Evolutionary conservation across 1,140 invertebrate genomes (phyloP).

Genomic region (Trigoniulus corallinus): DNA sequence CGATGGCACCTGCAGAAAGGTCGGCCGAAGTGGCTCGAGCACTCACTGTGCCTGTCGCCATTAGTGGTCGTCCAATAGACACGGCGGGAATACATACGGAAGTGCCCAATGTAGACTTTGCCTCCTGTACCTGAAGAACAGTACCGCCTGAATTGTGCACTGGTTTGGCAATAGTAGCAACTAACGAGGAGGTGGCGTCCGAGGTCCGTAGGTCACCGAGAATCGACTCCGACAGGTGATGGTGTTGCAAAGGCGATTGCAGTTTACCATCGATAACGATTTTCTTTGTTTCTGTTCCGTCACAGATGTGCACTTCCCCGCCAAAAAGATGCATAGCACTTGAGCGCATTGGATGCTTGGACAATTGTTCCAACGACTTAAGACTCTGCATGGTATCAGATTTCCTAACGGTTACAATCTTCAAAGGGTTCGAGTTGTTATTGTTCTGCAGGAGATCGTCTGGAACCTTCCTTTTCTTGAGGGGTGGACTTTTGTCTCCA

Average conservation of each 20-base stretch:
- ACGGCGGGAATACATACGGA: conserved; percentile 12
- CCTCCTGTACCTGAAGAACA: conserved; percentile 32
- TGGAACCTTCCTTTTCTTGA: conserved; percentile 16
- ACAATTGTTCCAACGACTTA: not conserved
- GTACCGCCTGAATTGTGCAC: conserved; percentile 55
- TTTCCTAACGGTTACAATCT: too few species aligned
- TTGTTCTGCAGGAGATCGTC: too few species aligned
- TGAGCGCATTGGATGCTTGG: conserved; percentile 1
- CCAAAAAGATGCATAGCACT: conserved; percentile 44
- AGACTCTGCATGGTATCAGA: not conserved
- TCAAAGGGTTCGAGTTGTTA: too few species aligned
- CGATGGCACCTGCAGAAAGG: too few species aligned
- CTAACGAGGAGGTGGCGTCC: not conserved
- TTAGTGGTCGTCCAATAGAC: too few species aligned
- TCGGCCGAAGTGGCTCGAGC: too few species aligned
- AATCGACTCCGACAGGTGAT: too few species aligned
- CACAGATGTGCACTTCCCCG: conserved; percentile 51
- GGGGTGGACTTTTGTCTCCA: conserved; percentile 6
- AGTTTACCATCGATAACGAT: not conserved
- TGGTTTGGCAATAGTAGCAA: conserved; percentile 43
- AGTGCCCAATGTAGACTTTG: conserved; percentile 1
- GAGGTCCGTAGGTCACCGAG: too few species aligned
- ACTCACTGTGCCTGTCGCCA: too few species aligned
- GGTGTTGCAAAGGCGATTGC: too few species aligned
- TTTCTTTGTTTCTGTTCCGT: not conserved